Evolutionary conservation across 2,888 invertebrate genomes (phyloP).

Genomic region (Heliconius erato): DNA sequence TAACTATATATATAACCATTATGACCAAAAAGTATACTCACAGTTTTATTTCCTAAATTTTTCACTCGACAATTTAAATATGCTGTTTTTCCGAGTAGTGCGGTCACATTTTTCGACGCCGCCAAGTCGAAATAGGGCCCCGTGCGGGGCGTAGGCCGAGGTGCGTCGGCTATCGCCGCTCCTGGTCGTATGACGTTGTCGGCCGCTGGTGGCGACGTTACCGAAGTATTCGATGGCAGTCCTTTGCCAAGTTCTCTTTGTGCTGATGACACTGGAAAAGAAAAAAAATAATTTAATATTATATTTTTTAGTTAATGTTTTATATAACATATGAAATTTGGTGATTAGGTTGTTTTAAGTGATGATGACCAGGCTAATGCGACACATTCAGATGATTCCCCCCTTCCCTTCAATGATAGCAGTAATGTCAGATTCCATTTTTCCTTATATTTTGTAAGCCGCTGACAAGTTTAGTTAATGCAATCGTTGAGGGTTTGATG

Average conservation of each 20-base stretch:
- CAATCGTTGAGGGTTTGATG: too few species aligned
- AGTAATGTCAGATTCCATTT: too few species aligned
- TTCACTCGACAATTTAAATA: slow-evolving; percentile 95
- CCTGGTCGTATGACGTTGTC: slow-evolving; percentile 79
- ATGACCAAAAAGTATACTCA: slow-evolving; percentile 78
- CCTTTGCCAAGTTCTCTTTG: slow-evolving; percentile 80
- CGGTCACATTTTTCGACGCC: slow-evolving; percentile 91
- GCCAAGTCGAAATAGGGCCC: slow-evolving; percentile 92
- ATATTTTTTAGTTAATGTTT: too few species aligned
- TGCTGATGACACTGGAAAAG: slow-evolving; percentile 77
- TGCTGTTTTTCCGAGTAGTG: slow-evolving; percentile 94
- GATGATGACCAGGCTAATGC: too few species aligned
- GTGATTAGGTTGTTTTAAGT: too few species aligned
- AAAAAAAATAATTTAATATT: background rate
- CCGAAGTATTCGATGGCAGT: slow-evolving; percentile 71
- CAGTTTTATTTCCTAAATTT: slow-evolving; percentile 96
- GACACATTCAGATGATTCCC: too few species aligned
- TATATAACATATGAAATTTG: too few species aligned
- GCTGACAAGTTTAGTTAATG: too few species aligned
- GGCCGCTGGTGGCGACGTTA: slow-evolving; percentile 82
- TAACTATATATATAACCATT: background rate
- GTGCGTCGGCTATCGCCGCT: slow-evolving; percentile 69
- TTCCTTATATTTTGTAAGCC: too few species aligned
- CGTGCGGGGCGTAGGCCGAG: slow-evolving; percentile 83
- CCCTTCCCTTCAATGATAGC: too few species aligned